These are phyloP conservation scores for Buceros bicornis DNA, from an alignment of 2,797 vertebrate species.

Conservation along the genomic window DNA sequence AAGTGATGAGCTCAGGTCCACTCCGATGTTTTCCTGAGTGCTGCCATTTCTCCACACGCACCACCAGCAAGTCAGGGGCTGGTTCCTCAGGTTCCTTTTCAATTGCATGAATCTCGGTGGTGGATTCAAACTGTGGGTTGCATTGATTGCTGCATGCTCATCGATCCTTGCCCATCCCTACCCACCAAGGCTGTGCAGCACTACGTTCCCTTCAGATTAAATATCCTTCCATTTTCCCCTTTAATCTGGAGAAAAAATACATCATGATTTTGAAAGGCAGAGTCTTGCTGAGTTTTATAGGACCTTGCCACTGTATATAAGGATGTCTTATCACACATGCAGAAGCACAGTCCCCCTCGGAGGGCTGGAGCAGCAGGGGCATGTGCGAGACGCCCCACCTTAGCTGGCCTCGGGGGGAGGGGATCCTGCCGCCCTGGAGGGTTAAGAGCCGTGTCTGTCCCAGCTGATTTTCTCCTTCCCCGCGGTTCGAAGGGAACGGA, in stretches of 20 bases:
- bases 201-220: background rate
- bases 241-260: background rate
- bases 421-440: background rate
- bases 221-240: background rate
- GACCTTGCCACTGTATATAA: background rate
- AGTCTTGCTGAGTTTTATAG: background rate
- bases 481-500: background rate
- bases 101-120: background rate
- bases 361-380: background rate
- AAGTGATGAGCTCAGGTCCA: background rate
- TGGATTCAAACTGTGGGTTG: background rate
- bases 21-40: background rate
- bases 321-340: background rate
- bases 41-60: background rate
- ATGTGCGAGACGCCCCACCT: background rate
- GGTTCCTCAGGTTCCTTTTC: background rate
- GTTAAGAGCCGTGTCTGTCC: background rate
- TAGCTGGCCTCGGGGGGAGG: background rate
- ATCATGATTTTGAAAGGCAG: background rate
- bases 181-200: background rate
- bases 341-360: background rate
- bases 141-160: fast-evolving
- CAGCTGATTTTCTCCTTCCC: background rate
- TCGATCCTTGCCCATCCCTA: background rate
- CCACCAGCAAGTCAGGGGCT: background rate